A percentile compares a stretch with the other conserved stretches of the same genome.
phyloP scores from a whole-genome alignment of 1,140 invertebrate genomes.

The Dinoponera quadriceps region DNA sequence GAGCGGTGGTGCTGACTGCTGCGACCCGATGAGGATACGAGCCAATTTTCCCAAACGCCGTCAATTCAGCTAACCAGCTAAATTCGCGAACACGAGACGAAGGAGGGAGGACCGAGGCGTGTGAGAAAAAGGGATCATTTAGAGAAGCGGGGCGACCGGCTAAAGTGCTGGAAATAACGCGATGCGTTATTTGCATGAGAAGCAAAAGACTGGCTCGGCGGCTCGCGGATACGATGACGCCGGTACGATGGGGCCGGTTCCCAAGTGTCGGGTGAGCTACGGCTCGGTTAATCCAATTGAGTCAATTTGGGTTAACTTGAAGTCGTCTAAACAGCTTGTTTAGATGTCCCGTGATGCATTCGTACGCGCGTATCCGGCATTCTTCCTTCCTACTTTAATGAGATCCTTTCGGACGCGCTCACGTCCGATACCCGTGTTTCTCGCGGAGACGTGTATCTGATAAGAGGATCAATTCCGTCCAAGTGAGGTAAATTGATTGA shows the following conservation, averaged over 20 bases:
- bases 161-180: constrained; percentile 69
- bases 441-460: too few relatives aligned
- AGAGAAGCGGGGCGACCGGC: constrained; percentile 58
- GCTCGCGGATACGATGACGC: constrained; percentile 76
- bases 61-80: constrained; percentile 76
- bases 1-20: constrained; percentile 34
- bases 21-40: constrained; percentile 63
- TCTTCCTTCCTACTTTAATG: constrained; percentile 76
- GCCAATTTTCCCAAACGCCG: constrained; percentile 75
- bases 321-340: constrained; percentile 86
- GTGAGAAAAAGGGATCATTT: constrained; percentile 64
- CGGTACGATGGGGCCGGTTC: constrained; percentile 79
- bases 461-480: too few relatives aligned
- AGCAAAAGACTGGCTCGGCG: constrained; percentile 79
- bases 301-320: constrained; percentile 86
- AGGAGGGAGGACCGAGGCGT: constrained; percentile 65
- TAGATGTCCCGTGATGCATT: constrained; percentile 80
- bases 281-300: constrained; percentile 85
- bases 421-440: constrained; percentile 15
- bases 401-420: constrained; percentile 54
- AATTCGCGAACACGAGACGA: constrained; percentile 72
- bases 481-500: constrained; percentile 13
- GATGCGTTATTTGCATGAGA: constrained; percentile 84
- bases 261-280: constrained; percentile 84
- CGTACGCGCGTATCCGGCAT: constrained; percentile 77